Conservation (phyloP, 2,797 vertebrate genomes). For the Acanthis flammea region DNA sequence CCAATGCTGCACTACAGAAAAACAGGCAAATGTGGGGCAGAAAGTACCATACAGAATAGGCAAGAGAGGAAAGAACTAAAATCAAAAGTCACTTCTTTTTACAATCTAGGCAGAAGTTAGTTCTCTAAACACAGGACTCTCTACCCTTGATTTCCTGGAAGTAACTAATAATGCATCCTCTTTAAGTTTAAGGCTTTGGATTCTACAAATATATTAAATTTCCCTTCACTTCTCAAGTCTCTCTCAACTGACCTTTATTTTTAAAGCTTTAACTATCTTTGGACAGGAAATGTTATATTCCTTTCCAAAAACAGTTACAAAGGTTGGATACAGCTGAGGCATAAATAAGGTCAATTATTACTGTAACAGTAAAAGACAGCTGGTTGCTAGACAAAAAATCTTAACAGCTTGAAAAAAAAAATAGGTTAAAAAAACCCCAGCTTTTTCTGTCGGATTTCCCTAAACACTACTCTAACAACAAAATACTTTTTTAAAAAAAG, state of each 20-base stretch:
- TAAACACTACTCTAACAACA: background rate
- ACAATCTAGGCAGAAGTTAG: background rate
- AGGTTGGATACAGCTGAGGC: background rate
- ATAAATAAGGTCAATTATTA: background rate
- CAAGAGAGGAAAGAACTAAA: background rate
- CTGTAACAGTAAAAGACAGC: background rate
- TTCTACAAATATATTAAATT: background rate
- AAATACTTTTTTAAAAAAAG: background rate
- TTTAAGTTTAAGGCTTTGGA: background rate
- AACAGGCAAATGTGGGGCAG: background rate
- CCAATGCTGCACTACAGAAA: background rate
- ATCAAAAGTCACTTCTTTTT: background rate
- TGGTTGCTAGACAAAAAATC: background rate
- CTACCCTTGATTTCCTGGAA: background rate
- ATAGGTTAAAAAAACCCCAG: accelerated
- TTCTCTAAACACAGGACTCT: background rate
- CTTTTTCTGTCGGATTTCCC: background rate
- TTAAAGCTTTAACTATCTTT: background rate
- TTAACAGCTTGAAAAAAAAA: background rate
- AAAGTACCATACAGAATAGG: background rate
- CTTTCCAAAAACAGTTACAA: background rate
- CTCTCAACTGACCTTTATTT: background rate
- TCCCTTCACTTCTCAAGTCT: background rate
- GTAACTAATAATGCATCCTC: background rate
- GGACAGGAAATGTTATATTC: background rate